Evolutionary conservation across 2,888 invertebrate genomes (phyloP).

Genomic region (Aleiodes testaceus): DNA sequence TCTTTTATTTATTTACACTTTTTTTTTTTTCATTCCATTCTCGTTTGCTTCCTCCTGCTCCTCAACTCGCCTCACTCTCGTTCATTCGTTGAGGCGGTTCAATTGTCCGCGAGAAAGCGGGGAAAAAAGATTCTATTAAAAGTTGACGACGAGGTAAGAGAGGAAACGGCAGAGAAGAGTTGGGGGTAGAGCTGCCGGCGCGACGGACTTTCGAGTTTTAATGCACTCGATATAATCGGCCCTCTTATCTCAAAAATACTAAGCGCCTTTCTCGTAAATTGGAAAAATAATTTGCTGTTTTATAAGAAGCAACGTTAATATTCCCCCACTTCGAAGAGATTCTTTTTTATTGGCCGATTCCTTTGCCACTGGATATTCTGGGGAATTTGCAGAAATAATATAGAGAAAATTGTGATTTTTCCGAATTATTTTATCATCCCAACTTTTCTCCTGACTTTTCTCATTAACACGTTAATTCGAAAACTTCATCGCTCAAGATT

Average conservation of each 20-base stretch:
- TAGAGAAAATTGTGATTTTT: too few species aligned
- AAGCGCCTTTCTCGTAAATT: slow-evolving; percentile 60
- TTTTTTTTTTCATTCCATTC: slow-evolving; percentile 23
- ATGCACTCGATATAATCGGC: slow-evolving; percentile 66
- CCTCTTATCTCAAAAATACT: slow-evolving; percentile 63
- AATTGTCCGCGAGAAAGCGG: slow-evolving; percentile 60
- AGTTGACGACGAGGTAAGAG: slow-evolving; percentile 60
- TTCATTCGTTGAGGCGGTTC: slow-evolving; percentile 46
- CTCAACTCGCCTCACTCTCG: not conserved
- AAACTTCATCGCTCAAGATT: not conserved
- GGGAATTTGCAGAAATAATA: too few species aligned
- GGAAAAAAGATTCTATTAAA: slow-evolving; percentile 65
- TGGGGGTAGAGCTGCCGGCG: not conserved
- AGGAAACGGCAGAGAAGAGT: slow-evolving; percentile 9
- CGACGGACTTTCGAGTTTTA: slow-evolving; percentile 64
- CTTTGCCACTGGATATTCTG: not conserved
- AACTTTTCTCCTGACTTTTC: too few species aligned
- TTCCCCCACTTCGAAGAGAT: not conserved
- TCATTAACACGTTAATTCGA: not conserved
- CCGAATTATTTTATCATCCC: too few species aligned
- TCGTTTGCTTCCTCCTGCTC: not conserved
- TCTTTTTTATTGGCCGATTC: slow-evolving; percentile 12
- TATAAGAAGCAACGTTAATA: slow-evolving; percentile 45
- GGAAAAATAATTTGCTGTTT: slow-evolving; percentile 64
- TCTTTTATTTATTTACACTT: slow-evolving; percentile 37